A percentile compares a stretch with the other conserved stretches of the same genome.
These are phyloP conservation scores for Thumatha senex DNA, from an alignment of 2,888 invertebrate species.

Conservation along the genomic window DNA sequence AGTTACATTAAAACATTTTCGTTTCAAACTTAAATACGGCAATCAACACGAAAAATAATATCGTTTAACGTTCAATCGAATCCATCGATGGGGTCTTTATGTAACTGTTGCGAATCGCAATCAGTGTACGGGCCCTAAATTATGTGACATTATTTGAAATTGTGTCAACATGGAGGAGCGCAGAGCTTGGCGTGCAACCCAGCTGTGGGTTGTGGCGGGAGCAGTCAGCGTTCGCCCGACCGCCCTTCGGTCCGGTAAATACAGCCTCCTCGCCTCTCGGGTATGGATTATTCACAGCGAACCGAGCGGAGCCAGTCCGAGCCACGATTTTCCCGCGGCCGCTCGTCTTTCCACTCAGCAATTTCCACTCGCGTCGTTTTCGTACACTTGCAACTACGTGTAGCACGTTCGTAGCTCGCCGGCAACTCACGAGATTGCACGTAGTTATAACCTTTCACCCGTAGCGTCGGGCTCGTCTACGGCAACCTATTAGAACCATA, in stretches of 20 bases:
- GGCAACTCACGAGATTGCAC: constrained; percentile 48
- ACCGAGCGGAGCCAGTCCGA: constrained; percentile 71
- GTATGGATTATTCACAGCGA: constrained; percentile 79
- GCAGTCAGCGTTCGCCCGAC: constrained; percentile 65
- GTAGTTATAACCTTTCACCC: constrained; percentile 44
- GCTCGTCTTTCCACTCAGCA: constrained; percentile 44
- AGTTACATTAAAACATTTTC: constrained; percentile 34
- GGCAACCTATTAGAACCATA: constrained; percentile 62
- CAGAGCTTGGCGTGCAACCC: constrained; percentile 43
- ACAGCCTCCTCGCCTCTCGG: constrained; percentile 76
- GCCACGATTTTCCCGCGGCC: constrained; percentile 69
- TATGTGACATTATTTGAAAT: constrained; percentile 74
- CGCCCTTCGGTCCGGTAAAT: constrained; percentile 78
- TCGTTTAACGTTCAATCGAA: constrained; percentile 24
- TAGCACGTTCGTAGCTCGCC: constrained; percentile 44
- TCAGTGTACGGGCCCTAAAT: constrained; percentile 56
- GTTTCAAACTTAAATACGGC: constrained; percentile 27
- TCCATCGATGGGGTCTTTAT: constrained; percentile 33
- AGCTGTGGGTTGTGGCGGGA: constrained; percentile 52
- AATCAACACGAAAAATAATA: constrained; percentile 24
- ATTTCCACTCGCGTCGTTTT: constrained; percentile 31
- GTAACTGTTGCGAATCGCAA: constrained; percentile 47
- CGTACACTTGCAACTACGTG: constrained; percentile 41
- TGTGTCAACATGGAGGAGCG: constrained; percentile 74
- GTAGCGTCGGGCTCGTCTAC: constrained; percentile 45